These are phyloP conservation scores for Scopus umbretta DNA, from an alignment of 2,113 vertebrate species.

Conservation along the genomic window DNA sequence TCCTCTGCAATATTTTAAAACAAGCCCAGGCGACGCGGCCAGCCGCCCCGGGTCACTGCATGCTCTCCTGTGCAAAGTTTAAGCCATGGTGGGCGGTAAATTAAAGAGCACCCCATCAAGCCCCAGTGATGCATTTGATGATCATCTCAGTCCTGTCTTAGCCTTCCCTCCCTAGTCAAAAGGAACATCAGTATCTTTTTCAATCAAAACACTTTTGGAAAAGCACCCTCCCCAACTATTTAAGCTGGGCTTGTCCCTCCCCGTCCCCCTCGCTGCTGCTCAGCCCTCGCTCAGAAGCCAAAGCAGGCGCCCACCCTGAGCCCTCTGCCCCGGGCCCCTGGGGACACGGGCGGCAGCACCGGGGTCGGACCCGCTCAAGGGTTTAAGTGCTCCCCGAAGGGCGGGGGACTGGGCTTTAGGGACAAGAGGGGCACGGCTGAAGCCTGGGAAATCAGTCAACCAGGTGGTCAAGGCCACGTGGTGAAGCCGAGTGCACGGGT, in stretches of 20 bases:
- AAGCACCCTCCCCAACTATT: not conserved
- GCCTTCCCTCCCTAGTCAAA: not conserved
- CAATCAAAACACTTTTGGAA: not conserved
- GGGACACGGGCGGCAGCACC: rapidly evolving
- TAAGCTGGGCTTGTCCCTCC: not conserved
- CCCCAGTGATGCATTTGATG: not conserved
- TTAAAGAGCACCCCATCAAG: not conserved
- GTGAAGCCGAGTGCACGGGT: rapidly evolving
- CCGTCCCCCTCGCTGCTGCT: not conserved
- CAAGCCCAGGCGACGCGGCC: not conserved
- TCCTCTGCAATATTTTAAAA: not conserved
- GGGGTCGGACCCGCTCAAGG: not conserved
- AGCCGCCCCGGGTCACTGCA: rapidly evolving
- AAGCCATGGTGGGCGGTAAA: not conserved
- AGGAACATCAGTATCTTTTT: not conserved
- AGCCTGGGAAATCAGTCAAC: not conserved
- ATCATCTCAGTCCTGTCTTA: not conserved
- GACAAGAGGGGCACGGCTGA: not conserved
- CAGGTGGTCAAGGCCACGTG: not conserved
- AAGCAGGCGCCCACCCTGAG: not conserved
- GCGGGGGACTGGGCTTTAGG: not conserved
- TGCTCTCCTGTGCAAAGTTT: not conserved
- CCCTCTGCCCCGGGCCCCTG: not conserved
- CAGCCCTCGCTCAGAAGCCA: not conserved
- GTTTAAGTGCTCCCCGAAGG: not conserved